Evolutionary conservation across 2,888 invertebrate genomes (phyloP), one percentile per base, ranked within the genome.

Genomic region (Tetanocera ferruginea): DNA sequence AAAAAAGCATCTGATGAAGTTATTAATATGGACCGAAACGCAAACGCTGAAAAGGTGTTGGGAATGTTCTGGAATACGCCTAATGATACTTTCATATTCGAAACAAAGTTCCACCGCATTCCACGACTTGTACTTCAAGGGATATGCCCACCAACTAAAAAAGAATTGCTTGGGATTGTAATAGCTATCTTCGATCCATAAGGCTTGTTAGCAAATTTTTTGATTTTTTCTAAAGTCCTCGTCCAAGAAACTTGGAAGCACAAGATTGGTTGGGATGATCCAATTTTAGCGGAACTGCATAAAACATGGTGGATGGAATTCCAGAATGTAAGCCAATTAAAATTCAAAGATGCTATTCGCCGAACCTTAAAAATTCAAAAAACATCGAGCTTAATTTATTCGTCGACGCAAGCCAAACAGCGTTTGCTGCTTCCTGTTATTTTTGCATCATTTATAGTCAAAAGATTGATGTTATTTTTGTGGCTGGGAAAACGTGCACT

Each of bases 171-270:
- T 8, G 57, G 82, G 0, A 70, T 83, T 0, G 77, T 83, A 5
- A 85, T 85, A 84, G 85, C 0, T 84, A 84, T 0, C 76, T 85
- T 14, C 75, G n/a, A n/a, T n/a, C n/a, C n/a, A n/a, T n/a, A n/a
- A n/a, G n/a, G n/a, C n/a, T n/a, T n/a, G n/a, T n/a, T 84, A 0
- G 67, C 79, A 0, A 83, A 85, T 1, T 80, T 82, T 19, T 83
- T 82, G 0, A 73, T 81, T 17, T 75, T 19, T 17, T 49, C 60
- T 19, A 81, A 81, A 34, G 19, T 79, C 19, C 25, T 81, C 23
- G 1, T 78, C 9, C 81, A 79, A 34, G 62, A 49, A 37, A 62
- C 51, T 14, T 80, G 78, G 76, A 81, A 75, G 52, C 52, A 62
- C 4, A n/a, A 67, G 57, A 14, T 76, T 5, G 75, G 64, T 25